Percentiles rank a stretch among this genome's conserved stretches.
Evolutionary conservation across 2,888 invertebrate species (phyloP).

Genomic region (Hipparchia sbordonii): DNA sequence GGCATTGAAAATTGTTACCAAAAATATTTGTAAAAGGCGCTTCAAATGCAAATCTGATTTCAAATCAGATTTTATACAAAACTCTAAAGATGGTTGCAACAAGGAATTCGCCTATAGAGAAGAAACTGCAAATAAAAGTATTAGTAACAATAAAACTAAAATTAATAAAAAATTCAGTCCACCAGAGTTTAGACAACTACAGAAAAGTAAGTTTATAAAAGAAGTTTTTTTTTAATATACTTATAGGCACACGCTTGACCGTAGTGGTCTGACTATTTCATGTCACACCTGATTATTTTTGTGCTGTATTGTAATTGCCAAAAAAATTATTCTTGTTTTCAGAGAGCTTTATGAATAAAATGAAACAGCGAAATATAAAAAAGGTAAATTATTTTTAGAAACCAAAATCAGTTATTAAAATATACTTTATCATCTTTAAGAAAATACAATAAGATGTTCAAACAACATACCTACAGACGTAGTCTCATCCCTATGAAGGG

Average conservation of each 20-base stretch:
- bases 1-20: slow-evolving; percentile 39
- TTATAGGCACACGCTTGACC: too few species aligned
- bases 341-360: neutral
- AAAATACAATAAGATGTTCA: too few species aligned
- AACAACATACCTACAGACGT: too few species aligned
- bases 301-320: neutral
- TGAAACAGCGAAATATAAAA: neutral
- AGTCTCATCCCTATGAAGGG: too few species aligned
- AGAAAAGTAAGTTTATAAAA: slow-evolving; percentile 17
- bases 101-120: slow-evolving; percentile 33
- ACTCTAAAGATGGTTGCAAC: slow-evolving; percentile 48
- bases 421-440: too few species aligned
- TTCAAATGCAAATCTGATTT: slow-evolving; percentile 47
- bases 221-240: neutral
- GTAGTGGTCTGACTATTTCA: too few species aligned
- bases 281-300: too few species aligned
- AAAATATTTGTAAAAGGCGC: slow-evolving; percentile 35
- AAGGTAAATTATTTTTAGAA: too few species aligned
- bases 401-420: too few species aligned
- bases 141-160: neutral
- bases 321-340: neutral
- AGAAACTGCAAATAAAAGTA: slow-evolving; percentile 1
- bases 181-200: slow-evolving; percentile 5
- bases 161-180: slow-evolving; percentile 21
- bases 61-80: slow-evolving; percentile 42